Percentiles rank a stretch among this genome's conserved stretches.
Conservation (phyloP, 37 sponge, comb jelly and placozoan species). For the Crambe crambe region DNA sequence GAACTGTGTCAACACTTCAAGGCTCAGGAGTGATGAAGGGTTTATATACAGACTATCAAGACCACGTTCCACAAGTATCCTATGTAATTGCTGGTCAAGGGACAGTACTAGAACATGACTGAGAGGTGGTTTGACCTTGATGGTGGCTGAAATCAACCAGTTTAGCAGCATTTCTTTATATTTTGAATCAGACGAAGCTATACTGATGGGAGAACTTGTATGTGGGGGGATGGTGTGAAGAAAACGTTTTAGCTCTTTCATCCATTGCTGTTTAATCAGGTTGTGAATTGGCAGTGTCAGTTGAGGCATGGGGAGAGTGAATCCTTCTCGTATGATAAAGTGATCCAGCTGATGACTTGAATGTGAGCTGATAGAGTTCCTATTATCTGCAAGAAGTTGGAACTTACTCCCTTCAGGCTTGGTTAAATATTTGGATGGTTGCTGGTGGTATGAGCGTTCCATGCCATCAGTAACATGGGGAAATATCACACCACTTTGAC, state of each 20-base stretch:
- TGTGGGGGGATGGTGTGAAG: conserved; percentile 1
- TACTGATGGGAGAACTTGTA: background rate
- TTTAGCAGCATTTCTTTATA: conserved; percentile 22
- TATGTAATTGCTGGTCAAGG: conserved; percentile 2
- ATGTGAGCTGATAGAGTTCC: no score
- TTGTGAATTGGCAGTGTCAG: conserved; percentile 4
- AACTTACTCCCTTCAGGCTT: no score
- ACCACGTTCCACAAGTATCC: background rate
- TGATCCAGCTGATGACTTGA: background rate
- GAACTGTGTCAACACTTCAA: no score
- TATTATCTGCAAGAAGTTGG: no score
- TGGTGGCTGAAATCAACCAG: conserved; percentile 13
- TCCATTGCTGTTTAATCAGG: background rate
- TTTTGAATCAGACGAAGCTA: conserved; percentile 1
- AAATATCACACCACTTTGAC: no score
- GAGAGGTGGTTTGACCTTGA: background rate
- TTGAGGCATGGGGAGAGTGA: conserved; percentile 11
- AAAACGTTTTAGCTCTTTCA: background rate
- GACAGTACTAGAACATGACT: conserved; percentile 21
- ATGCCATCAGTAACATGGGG: no score
- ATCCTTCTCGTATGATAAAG: background rate
- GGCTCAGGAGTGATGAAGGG: background rate
- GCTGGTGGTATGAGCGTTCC: no score
- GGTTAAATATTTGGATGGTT: no score
- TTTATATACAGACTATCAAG: background rate